These are phyloP conservation scores for Synanthedon myopaeformis DNA, from an alignment of 2,888 invertebrate genomes.

Conservation along the genomic window DNA sequence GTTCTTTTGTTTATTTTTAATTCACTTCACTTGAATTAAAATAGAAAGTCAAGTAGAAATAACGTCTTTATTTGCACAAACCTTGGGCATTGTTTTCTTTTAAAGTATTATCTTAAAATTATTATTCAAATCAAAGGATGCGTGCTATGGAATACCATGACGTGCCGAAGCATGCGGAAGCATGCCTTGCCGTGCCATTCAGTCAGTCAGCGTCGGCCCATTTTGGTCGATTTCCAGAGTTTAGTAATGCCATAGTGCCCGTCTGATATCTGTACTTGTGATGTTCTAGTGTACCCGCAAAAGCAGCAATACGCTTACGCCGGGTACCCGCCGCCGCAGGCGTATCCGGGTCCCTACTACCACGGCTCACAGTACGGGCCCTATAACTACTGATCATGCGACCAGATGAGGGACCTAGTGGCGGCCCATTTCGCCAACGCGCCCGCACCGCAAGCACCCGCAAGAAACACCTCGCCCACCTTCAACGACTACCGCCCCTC, in stretches of 20 bases:
- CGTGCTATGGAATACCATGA: too few species aligned
- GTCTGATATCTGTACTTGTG: neutral
- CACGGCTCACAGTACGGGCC: constrained; percentile 94
- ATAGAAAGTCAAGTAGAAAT: too few species aligned
- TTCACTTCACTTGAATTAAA: too few species aligned
- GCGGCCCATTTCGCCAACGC: constrained; percentile 57
- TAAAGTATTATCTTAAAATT: neutral
- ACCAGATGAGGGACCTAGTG: constrained; percentile 67
- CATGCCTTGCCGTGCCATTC: too few species aligned
- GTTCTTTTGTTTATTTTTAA: too few species aligned
- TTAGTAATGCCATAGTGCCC: too few species aligned
- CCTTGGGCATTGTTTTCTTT: neutral
- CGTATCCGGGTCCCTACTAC: constrained; percentile 90
- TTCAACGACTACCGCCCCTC: neutral
- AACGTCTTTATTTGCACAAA: neutral
- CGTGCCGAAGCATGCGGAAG: too few species aligned
- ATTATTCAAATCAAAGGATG: too few species aligned
- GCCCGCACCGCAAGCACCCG: constrained; percentile 62
- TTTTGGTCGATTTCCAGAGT: too few species aligned
- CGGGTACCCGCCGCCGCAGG: constrained; percentile 84
- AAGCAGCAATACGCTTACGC: constrained; percentile 94
- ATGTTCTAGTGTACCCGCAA: constrained; percentile 86
- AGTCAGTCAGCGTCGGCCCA: too few species aligned
- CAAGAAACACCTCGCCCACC: constrained; percentile 36
- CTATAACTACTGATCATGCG: constrained; percentile 85